Percentiles rank a stretch among this genome's conserved stretches.
Conservation (phyloP, 2,797 vertebrate species). For the Sebastes iracundus region DNA sequence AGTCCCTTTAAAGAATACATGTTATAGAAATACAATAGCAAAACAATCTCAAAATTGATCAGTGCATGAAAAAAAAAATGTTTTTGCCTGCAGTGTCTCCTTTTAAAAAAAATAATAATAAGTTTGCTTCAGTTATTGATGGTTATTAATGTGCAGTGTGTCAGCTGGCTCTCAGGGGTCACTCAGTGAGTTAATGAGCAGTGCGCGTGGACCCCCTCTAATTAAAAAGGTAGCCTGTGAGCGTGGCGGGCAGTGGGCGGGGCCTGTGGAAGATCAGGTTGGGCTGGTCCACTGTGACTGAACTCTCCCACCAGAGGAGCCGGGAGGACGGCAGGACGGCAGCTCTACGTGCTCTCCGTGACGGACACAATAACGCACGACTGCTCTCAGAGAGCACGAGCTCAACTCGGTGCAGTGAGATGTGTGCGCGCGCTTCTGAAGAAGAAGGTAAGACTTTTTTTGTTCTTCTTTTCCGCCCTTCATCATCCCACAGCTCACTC, state of each 20-base stretch:
- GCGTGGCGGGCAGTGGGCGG: slow-evolving; percentile 39
- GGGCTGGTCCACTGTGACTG: slow-evolving; percentile 48
- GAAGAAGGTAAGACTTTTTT: slow-evolving; percentile 59
- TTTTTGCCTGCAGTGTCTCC: too few relatives aligned
- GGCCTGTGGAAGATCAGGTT: slow-evolving; percentile 47
- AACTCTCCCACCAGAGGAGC: slow-evolving; percentile 37
- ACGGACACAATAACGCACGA: slow-evolving; percentile 4
- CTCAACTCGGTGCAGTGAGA: slow-evolving; percentile 9
- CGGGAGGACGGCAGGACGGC: slow-evolving; percentile 31
- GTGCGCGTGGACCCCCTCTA: background rate
- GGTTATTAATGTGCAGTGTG: background rate
- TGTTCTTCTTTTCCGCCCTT: background rate
- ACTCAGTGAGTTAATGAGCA: background rate
- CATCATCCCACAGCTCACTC: slow-evolving; percentile 3
- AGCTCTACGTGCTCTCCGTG: slow-evolving; percentile 10
- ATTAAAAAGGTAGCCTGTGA: background rate
- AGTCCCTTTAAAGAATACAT: background rate
- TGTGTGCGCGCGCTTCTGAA: background rate
- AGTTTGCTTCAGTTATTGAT: background rate
- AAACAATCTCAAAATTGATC: background rate
- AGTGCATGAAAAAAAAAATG: too few relatives aligned
- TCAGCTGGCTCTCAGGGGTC: background rate
- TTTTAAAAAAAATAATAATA: background rate
- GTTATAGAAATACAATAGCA: background rate
- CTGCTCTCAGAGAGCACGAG: slow-evolving; percentile 18